Percentiles rank a stretch among this genome's conserved stretches.
Evolutionary conservation across 1,140 invertebrate species (phyloP).

Genomic region (Eubasilissa regina): DNA sequence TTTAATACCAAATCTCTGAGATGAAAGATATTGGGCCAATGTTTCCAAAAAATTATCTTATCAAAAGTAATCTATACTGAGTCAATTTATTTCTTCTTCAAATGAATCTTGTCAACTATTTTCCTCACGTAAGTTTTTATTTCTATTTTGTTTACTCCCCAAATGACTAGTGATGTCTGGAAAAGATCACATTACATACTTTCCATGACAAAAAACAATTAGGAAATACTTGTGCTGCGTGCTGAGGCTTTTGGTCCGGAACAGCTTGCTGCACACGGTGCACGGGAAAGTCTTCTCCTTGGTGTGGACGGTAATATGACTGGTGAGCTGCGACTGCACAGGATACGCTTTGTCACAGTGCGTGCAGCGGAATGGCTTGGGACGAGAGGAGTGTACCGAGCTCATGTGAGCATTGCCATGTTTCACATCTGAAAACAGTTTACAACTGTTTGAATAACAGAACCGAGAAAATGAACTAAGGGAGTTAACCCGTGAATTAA

Average conservation of each 20-base stretch:
- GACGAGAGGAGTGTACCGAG: slow-evolving; percentile 26
- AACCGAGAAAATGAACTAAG: too few relatives aligned
- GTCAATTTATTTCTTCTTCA: too few relatives aligned
- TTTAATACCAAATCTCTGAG: too few relatives aligned
- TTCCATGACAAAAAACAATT: too few relatives aligned
- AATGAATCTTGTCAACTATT: too few relatives aligned
- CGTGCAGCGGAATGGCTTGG: not conserved
- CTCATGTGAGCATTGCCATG: slow-evolving; percentile 32
- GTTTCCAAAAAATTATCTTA: too few relatives aligned
- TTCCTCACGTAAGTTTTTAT: too few relatives aligned
- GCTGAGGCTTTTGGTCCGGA: slow-evolving; percentile 25
- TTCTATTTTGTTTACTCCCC: not conserved
- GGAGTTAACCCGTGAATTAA: too few relatives aligned
- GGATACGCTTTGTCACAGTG: not conserved
- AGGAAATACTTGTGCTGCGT: slow-evolving; percentile 31
- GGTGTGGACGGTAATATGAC: slow-evolving; percentile 48
- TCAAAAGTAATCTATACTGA: too few relatives aligned
- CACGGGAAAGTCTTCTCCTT: slow-evolving; percentile 46
- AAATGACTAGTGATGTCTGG: not conserved
- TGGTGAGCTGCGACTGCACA: not conserved
- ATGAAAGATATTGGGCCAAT: too few relatives aligned
- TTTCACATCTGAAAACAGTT: slow-evolving; percentile 44
- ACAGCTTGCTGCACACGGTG: slow-evolving; percentile 44
- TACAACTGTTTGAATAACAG: not conserved
- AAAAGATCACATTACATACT: too few relatives aligned